Evolutionary conservation across 1,140 invertebrate species (phyloP).

Genomic region (Muscidifurax raptorellus): DNA sequence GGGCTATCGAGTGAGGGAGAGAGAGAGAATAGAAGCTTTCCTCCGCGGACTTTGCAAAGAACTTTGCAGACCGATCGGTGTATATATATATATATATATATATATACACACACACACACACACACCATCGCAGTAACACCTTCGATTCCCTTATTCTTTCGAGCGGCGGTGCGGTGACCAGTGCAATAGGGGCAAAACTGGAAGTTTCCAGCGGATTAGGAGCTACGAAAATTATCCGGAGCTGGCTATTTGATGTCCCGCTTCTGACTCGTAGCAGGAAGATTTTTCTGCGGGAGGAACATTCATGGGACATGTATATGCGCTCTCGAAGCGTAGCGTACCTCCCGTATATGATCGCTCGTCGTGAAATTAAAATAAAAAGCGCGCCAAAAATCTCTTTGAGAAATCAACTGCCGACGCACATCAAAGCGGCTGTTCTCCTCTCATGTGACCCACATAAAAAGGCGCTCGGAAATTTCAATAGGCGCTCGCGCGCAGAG

Average conservation of each 20-base stretch:
- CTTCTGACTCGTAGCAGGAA: neutral
- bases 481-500: neutral
- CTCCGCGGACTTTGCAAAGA: slow-evolving; percentile 32
- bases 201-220: slow-evolving; percentile 37
- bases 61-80: slow-evolving; percentile 45
- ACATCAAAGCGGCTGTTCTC: neutral
- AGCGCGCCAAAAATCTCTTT: neutral
- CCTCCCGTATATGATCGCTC: too few species aligned
- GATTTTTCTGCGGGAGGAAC: neutral
- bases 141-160: slow-evolving; percentile 22
- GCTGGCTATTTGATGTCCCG: neutral
- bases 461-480: neutral
- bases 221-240: slow-evolving; percentile 18
- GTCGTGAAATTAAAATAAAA: neutral
- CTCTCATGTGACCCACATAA: neutral
- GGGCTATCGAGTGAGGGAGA: slow-evolving; percentile 47
- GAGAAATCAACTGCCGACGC: neutral
- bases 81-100: too few species aligned
- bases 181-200: neutral
- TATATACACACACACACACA: too few species aligned
- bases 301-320: neutral
- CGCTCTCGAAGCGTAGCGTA: too few species aligned
- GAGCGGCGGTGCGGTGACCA: neutral
- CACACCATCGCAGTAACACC: slow-evolving; percentile 16
- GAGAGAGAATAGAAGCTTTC: slow-evolving; percentile 29